Evolutionary conservation across 2,888 invertebrate species (phyloP), one percentile per base, ranked within the genome.

Genomic region (Ischnus inquisitorius): DNA sequence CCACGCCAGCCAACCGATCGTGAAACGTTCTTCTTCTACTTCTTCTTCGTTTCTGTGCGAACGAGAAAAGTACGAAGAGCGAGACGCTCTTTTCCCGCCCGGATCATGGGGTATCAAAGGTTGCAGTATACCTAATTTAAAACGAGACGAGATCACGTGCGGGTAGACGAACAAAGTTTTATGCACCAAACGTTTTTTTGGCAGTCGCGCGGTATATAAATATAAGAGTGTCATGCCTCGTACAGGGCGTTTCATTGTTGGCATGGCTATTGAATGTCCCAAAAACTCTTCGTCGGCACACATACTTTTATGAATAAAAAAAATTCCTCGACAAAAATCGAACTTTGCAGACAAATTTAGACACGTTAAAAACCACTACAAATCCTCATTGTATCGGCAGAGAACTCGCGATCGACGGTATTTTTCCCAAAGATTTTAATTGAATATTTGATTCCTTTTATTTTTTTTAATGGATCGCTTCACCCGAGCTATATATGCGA

Each of bases 61-160:
- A 57, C 19, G 28, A 6, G n/a, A 43, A 60, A 22, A 14, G 28
- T 41, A 60, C 16, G 16, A 39, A 22, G 28, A 3, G 60, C 10
- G 16, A 10, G 22, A 43, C 71, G 19, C 69, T 82, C 54, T 67
- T 71, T 82, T 67, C 81, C 65, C 75, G 48, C 16, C 10, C 5
- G 41, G 65, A 67, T 67, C 22, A 14, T 19, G 39, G 54, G 22
- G n/a, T 64, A 76, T 76, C 81, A 81, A 81, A 76, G 81, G 46
- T 54, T 54, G 12, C 22, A 19, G 51, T 67, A 34, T 34, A 51
- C 39, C 28, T 54, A 57, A 57, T 65, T 54, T 25, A 22, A 76
- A 54, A 76, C 65, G 41, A 12, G 54, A 12, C 41, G 54, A 65
- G 51, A 67, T 76, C 67, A 28, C 14, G 54, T 65, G 51, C 76